Evolutionary conservation across 92 coral and sea anemone genomes (phyloP).

Genomic region (Parazoanthus darwini): DNA sequence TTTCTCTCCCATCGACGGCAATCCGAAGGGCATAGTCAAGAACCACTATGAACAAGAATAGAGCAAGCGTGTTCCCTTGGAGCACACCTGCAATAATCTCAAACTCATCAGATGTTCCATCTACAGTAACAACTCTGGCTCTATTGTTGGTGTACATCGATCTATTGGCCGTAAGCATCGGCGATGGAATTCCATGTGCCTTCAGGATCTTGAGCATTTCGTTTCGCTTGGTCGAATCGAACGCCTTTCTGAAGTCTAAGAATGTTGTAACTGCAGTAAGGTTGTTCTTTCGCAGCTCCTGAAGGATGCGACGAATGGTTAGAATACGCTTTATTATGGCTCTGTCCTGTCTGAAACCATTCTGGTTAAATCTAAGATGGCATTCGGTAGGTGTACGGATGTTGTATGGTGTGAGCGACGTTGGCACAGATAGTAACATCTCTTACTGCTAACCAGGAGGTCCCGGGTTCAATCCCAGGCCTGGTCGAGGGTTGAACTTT

Average conservation of each 20-base stretch:
- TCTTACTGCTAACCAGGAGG: too few relatives aligned
- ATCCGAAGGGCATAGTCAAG: too few relatives aligned
- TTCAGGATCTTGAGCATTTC: conserved; percentile 46
- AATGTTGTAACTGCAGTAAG: conserved; percentile 37
- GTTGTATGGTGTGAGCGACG: neutral
- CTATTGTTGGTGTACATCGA: too few relatives aligned
- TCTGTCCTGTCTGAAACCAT: conserved; percentile 39
- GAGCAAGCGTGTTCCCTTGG: too few relatives aligned
- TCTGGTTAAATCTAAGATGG: conserved; percentile 33
- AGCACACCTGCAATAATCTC: too few relatives aligned
- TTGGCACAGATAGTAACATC: too few relatives aligned
- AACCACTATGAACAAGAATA: too few relatives aligned
- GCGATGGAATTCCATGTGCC: conserved; percentile 44
- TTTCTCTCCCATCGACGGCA: too few relatives aligned
- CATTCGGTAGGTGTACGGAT: conserved; percentile 13
- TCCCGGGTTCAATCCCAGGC: too few relatives aligned
- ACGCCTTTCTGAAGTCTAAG: conserved; percentile 53
- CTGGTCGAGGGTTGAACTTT: too few relatives aligned
- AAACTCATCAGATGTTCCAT: too few relatives aligned
- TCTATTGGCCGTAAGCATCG: neutral
- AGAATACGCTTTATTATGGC: conserved; percentile 28
- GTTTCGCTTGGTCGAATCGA: conserved; percentile 55
- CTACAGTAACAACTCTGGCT: too few relatives aligned
- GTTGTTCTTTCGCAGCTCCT: conserved; percentile 39
- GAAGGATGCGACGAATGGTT: conserved; percentile 43